Percentiles rank a stretch among this genome's conserved stretches.
Conservation (phyloP, 2,797 vertebrate genomes). For the Phalloptychus januarius region DNA sequence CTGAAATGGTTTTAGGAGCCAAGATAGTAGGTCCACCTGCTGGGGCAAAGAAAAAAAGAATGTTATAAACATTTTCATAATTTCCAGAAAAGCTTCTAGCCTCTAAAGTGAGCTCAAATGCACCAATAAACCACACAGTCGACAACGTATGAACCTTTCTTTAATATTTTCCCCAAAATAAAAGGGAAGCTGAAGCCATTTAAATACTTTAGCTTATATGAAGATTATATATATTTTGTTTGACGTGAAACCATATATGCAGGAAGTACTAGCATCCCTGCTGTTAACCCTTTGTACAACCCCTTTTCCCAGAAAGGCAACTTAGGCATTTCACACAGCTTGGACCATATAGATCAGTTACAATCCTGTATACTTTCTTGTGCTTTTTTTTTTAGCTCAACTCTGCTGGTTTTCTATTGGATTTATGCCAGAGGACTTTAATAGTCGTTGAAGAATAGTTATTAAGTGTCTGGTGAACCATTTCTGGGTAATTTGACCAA, state of each 20-base stretch:
- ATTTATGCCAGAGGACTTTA: background rate
- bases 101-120: slow-evolving; percentile 23
- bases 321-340: background rate
- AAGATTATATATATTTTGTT: background rate
- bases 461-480: background rate
- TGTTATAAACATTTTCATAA: slow-evolving; percentile 8
- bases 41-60: slow-evolving; percentile 25
- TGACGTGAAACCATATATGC: background rate
- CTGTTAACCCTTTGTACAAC: background rate
- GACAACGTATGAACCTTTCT: slow-evolving; percentile 32
- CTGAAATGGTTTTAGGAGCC: slow-evolving; percentile 73
- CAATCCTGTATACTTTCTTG: background rate
- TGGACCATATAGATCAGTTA: background rate
- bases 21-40: slow-evolving; percentile 81
- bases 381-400: background rate
- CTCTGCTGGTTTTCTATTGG: background rate
- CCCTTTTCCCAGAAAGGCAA: background rate
- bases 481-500: background rate
- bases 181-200: slow-evolving; percentile 43
- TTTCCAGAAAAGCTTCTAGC: slow-evolving; percentile 8
- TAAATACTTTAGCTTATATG: slow-evolving; percentile 3
- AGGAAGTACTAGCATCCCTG: background rate
- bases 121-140: slow-evolving; percentile 11
- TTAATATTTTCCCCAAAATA: slow-evolving; percentile 33
- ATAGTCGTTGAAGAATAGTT: background rate